A percentile compares a stretch with the other conserved stretches of the same genome.
Evolutionary conservation across 2,888 invertebrate species (phyloP).

Genomic region (Troides helena): DNA sequence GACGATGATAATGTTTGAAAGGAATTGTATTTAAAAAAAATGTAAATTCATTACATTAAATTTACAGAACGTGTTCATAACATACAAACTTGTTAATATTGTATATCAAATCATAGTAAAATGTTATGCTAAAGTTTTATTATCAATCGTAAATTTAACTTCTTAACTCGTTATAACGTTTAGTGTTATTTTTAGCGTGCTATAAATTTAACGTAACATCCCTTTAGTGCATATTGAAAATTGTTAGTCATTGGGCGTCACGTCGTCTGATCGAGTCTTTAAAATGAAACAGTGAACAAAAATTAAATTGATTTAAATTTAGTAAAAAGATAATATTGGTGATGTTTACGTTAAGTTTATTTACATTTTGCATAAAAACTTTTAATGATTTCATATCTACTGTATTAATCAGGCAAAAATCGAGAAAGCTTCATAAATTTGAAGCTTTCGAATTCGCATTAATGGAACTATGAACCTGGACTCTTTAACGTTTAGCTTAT

Average conservation of each 20-base stretch:
- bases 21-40: no score
- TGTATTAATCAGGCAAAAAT: slow-evolving; percentile 85
- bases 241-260: slow-evolving; percentile 61
- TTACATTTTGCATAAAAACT: slow-evolving; percentile 71
- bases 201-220: no score
- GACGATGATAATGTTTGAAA: no score
- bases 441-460: slow-evolving; percentile 95
- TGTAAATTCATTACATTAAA: no score
- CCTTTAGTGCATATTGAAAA: slow-evolving; percentile 13
- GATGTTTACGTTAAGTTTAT: slow-evolving; percentile 75
- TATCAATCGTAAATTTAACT: no score
- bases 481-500: slow-evolving; percentile 98
- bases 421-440: slow-evolving; percentile 96
- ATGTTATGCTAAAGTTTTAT: no score
- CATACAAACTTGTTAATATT: no score
- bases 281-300: slow-evolving; percentile 35
- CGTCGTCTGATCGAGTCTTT: slow-evolving; percentile 29
- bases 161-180: no score
- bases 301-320: slow-evolving; percentile 59
- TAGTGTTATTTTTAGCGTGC: no score
- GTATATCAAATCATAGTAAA: no score
- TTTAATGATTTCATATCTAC: slow-evolving; percentile 63
- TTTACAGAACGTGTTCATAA: no score
- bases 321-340: slow-evolving; percentile 73
- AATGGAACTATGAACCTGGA: slow-evolving; percentile 99